Base-by-base conservation (phyloP, 1,140 invertebrate species). In the Propsilocerus akamusi region DNA sequence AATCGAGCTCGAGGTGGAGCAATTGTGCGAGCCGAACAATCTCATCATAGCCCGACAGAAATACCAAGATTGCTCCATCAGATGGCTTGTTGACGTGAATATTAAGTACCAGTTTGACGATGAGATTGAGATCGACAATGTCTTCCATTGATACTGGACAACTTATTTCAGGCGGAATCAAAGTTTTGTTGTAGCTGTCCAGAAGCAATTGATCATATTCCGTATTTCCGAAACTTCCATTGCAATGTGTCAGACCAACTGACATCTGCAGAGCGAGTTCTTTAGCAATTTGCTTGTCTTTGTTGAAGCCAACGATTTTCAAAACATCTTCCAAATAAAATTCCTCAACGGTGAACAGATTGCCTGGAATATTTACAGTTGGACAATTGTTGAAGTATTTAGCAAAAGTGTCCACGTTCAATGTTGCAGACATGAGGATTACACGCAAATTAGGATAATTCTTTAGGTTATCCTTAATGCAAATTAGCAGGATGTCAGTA, bases 361-460 rank as follows among this genome's bases (percentile, higher is more conserved):
- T 75, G 0, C 90, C 90, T 48, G 86, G 82, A 48, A 96, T 82
- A 30, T 72, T 73, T n/a, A 93, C 67, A 10, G 91, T 73, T 0
- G 78, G 76, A 54, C 81, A 80, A 48, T 78, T 74, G 55, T 80
- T 78, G 66, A 97, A 97, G 56, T 78, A 78, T 14, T 53, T 77
- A 24, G 78, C 72, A 65, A 96, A 90, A 25, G 87, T 75, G 22
- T 78, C 68, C 6, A 78, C 76, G 56, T 94, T 83, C 56, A 93
- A 75, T 2, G 90, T 88, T 5, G 94, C 93, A n/a, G 91, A 96
- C 92, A 97, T 97, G 1, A 97, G 70, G 46, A 98, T 74, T 0
- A 98, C 54, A 54, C 83, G 83, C 0, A 97, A 65, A 51, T 83
- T 72, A 51, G 76, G 75, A 56, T 79, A 81, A 14, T 80, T 75